Conservation (phyloP, 2,797 vertebrate genomes). For the Leptoclinus maculatus region DNA sequence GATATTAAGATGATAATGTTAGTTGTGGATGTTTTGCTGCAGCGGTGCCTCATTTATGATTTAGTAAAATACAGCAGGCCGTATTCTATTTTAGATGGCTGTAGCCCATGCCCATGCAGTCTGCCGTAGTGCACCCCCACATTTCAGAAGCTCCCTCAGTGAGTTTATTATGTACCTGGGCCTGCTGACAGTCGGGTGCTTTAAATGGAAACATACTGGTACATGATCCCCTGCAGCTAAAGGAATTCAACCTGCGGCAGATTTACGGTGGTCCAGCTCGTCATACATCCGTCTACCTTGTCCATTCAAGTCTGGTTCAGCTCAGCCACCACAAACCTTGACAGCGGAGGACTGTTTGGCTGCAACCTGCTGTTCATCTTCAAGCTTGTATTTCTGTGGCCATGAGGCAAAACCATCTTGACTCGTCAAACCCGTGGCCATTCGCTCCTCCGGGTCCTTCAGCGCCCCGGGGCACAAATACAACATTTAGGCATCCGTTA, state of each 20-base stretch:
- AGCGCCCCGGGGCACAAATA: background rate
- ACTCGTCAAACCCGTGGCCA: background rate
- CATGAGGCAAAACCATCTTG: background rate
- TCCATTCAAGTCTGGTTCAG: background rate
- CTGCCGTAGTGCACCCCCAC: background rate
- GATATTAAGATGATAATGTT: background rate
- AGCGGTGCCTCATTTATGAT: background rate
- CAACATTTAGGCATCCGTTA: conserved; percentile 1
- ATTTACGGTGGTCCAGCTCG: background rate
- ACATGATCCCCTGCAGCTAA: background rate
- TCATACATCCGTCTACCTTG: background rate
- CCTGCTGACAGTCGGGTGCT: background rate
- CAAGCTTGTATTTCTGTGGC: conserved; percentile 1
- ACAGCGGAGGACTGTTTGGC: background rate
- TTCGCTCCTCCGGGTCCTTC: background rate
- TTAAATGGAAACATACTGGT: background rate
- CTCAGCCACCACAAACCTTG: conserved; percentile 4
- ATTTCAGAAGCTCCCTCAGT: conserved; percentile 10
- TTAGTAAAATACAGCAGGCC: conserved; percentile 13
- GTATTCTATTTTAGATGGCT: conserved; percentile 15
- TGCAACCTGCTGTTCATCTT: background rate
- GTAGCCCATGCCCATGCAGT: conserved; percentile 4
- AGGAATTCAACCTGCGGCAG: background rate
- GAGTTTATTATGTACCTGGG: background rate
- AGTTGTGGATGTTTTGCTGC: background rate